Conservation (phyloP, 2,113 vertebrate genomes). For the Seriola dumerili region DNA sequence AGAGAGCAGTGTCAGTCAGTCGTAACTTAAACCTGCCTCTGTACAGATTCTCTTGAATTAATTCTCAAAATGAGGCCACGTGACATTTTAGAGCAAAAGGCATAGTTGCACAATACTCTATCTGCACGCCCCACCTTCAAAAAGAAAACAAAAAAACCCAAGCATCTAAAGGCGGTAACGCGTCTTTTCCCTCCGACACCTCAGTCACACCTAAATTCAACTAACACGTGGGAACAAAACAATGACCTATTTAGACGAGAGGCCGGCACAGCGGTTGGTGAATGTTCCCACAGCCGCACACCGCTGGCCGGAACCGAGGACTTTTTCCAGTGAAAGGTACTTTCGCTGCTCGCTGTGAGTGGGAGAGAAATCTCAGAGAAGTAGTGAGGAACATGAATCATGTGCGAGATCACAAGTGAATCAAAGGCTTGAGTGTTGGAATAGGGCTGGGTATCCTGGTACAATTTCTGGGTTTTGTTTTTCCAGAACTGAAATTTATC, state of each 20-base stretch:
- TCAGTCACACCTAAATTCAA: constrained; percentile 66
- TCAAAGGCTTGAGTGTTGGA: constrained; percentile 25
- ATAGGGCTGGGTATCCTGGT: constrained; percentile 24
- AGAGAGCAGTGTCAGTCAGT: background rate
- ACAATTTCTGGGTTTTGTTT: constrained; percentile 58
- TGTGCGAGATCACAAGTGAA: constrained; percentile 22
- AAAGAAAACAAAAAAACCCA: background rate
- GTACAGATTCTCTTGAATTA: background rate
- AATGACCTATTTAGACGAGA: constrained; percentile 70
- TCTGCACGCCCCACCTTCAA: constrained; percentile 33
- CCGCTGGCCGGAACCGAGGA: constrained; percentile 28
- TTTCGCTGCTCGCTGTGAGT: constrained; percentile 27
- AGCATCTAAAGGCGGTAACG: constrained; percentile 38
- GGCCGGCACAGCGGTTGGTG: constrained; percentile 50
- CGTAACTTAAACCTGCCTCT: constrained; percentile 18
- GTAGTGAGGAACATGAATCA: constrained; percentile 26
- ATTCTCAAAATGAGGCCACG: constrained; percentile 26
- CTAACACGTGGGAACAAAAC: constrained; percentile 68
- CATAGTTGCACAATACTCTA: constrained; percentile 23
- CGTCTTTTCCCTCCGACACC: constrained; percentile 43
- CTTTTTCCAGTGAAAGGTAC: constrained; percentile 42
- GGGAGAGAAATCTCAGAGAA: constrained; percentile 1
- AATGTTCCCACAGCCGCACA: constrained; percentile 54
- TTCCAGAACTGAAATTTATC: constrained; percentile 41
- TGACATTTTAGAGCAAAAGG: constrained; percentile 28